A percentile compares a stretch with the other conserved stretches of the same genome.
Conservation (phyloP, 1,140 invertebrate genomes). For the Drosophila athabasca region DNA sequence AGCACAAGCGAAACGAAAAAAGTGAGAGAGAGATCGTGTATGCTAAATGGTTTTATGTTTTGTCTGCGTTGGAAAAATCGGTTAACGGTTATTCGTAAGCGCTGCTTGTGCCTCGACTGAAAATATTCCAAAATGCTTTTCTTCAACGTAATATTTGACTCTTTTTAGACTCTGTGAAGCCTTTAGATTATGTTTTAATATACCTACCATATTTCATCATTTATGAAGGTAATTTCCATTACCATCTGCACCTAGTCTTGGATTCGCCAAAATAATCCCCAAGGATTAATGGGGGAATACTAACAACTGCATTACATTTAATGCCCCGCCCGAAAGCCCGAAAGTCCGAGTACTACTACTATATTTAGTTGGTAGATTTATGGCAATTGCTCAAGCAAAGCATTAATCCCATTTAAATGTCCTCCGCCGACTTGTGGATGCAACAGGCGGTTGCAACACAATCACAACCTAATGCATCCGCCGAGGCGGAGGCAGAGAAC, state of each 20-base stretch:
- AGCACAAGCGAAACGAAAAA: too few relatives aligned
- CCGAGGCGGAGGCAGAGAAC: neutral
- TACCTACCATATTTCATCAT: neutral
- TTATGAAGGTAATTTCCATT: neutral
- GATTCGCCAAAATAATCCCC: slow-evolving; percentile 1
- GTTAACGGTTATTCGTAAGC: too few relatives aligned
- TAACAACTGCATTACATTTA: slow-evolving; percentile 29
- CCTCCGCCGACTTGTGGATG: slow-evolving; percentile 40
- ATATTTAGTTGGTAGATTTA: slow-evolving; percentile 21
- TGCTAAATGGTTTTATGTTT: too few relatives aligned
- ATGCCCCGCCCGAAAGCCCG: neutral
- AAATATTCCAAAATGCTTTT: too few relatives aligned
- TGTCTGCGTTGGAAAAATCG: too few relatives aligned
- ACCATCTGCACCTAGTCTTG: too few relatives aligned
- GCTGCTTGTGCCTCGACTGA: too few relatives aligned
- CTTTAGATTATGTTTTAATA: too few relatives aligned
- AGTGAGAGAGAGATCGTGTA: too few relatives aligned
- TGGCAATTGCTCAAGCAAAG: slow-evolving; percentile 42
- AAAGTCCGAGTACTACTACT: neutral
- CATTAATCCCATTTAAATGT: slow-evolving; percentile 49
- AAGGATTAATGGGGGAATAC: slow-evolving; percentile 17
- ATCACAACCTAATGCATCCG: slow-evolving; percentile 65
- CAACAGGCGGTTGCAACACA: slow-evolving; percentile 62
- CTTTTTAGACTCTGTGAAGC: too few relatives aligned
- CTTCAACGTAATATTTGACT: too few relatives aligned